phyloP scores from a whole-genome alignment of 2,888 invertebrate species.

The Germaria angustata region DNA sequence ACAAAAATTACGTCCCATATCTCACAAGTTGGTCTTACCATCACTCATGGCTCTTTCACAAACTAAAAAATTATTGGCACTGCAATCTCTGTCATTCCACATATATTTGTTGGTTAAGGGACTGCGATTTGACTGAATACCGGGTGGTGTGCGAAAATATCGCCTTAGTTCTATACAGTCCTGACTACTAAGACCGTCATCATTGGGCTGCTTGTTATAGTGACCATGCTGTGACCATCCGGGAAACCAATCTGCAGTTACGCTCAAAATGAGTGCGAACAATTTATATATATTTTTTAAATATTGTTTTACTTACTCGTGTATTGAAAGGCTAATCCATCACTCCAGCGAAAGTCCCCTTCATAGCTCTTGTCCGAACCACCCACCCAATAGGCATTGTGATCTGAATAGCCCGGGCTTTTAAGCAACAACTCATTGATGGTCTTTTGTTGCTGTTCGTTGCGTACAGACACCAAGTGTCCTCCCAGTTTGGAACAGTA shows the following conservation, averaged over 20 bases:
- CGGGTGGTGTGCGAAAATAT: conserved; percentile 83
- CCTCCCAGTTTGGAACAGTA: conserved; percentile 84
- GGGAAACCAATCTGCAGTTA: conserved; percentile 88
- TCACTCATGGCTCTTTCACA: conserved; percentile 86
- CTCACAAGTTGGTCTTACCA: conserved; percentile 81
- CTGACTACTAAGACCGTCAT: conserved; percentile 89
- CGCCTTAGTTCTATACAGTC: conserved; percentile 90
- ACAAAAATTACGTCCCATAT: too few species aligned
- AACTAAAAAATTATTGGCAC: conserved; percentile 86
- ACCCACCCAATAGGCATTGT: conserved; percentile 90
- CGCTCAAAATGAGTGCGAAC: not conserved
- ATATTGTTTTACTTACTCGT: conserved; percentile 84
- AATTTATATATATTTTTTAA: too few species aligned
- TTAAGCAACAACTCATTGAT: conserved; percentile 84
- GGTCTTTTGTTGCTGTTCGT: conserved; percentile 83
- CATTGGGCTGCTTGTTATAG: conserved; percentile 87
- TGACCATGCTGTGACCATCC: conserved; percentile 87
- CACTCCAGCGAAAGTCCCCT: conserved; percentile 90
- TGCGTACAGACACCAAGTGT: conserved; percentile 85
- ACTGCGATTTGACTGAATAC: conserved; percentile 76
- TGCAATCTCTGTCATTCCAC: conserved; percentile 91
- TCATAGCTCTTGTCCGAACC: conserved; percentile 88
- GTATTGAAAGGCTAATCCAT: conserved; percentile 87
- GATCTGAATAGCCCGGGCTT: conserved; percentile 85
- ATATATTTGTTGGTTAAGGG: conserved; percentile 83